These are phyloP conservation scores for Gulo gulo DNA, from an alignment of 2,113 vertebrate genomes.

Conservation along the genomic window DNA sequence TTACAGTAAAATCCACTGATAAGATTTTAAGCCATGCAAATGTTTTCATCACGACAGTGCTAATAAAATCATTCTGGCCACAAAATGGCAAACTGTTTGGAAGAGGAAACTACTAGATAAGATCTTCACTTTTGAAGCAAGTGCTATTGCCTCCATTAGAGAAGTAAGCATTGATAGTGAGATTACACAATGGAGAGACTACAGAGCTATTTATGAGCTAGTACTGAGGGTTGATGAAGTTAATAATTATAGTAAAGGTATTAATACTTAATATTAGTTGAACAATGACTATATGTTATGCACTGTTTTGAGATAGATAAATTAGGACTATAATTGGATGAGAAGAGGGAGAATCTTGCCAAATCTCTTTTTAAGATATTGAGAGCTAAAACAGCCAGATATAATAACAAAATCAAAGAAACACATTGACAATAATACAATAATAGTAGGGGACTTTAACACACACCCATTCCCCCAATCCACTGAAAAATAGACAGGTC, in stretches of 20 bases:
- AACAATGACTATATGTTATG: not conserved
- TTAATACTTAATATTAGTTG: not conserved
- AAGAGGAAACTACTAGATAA: not conserved
- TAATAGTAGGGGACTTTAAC: no score
- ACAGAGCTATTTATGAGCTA: not conserved
- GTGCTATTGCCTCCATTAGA: not conserved
- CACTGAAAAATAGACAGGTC: no score
- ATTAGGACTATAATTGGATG: not conserved
- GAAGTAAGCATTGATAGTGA: not conserved
- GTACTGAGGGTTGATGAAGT: not conserved
- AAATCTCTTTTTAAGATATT: slow-evolving; percentile 32
- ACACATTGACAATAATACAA: no score
- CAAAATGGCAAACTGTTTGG: not conserved
- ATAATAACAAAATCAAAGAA: not conserved
- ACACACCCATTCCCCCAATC: no score
- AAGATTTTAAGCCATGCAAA: not conserved
- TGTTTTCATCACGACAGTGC: not conserved
- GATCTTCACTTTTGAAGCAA: not conserved
- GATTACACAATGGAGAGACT: not conserved
- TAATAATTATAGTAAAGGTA: not conserved
- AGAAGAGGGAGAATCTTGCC: not conserved
- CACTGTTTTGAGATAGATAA: not conserved
- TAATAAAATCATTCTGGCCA: not conserved
- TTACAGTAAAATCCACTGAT: not conserved
- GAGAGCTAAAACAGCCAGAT: not conserved